Conservation (phyloP, 2,113 vertebrate species). For the Rostratula benghalensis region DNA sequence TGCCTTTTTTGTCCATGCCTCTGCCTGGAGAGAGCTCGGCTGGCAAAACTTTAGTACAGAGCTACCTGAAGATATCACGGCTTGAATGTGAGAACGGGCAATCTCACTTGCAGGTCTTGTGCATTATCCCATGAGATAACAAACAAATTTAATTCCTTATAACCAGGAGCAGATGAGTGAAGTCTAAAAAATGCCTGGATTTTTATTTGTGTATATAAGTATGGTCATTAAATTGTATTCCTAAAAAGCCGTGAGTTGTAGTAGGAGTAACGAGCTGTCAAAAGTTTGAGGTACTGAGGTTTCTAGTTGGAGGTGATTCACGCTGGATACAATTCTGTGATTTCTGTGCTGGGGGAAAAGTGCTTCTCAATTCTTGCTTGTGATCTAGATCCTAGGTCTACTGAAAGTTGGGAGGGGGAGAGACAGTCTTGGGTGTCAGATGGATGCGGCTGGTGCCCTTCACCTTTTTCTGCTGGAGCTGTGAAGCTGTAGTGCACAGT, state of each 20-base stretch:
- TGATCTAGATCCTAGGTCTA: background rate
- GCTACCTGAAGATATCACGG: background rate
- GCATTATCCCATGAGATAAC: background rate
- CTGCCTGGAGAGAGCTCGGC: background rate
- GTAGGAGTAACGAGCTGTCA: background rate
- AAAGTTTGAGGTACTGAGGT: background rate
- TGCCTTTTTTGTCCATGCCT: slow-evolving; percentile 16
- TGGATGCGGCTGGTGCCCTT: background rate
- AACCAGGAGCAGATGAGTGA: background rate
- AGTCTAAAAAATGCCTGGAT: background rate
- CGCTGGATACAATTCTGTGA: background rate
- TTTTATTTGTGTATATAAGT: background rate
- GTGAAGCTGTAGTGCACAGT: background rate
- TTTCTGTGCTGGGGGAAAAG: background rate
- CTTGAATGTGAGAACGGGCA: background rate
- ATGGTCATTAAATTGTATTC: background rate
- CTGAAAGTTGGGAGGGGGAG: background rate
- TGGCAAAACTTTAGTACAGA: background rate
- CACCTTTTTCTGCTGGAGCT: background rate
- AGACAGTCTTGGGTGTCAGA: background rate
- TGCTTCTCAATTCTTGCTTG: background rate
- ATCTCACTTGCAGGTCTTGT: background rate
- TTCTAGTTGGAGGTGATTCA: background rate
- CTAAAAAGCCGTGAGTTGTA: background rate
- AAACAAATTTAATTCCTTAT: background rate